These are phyloP conservation scores for Ammodramus savannarum DNA, from an alignment of 2,113 vertebrate species.

Conservation along the genomic window DNA sequence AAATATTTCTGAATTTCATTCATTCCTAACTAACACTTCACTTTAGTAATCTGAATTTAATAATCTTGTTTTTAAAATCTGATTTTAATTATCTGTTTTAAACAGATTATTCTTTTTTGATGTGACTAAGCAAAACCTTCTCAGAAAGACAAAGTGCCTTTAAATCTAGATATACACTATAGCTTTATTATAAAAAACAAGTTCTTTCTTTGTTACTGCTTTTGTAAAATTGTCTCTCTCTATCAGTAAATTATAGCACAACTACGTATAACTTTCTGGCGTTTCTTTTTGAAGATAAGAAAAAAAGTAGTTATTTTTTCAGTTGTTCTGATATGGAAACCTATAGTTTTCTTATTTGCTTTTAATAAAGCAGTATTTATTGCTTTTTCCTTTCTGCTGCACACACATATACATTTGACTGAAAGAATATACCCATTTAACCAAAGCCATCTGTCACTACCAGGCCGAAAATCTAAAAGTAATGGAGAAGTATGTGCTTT, in stretches of 20 bases:
- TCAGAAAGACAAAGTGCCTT: background rate
- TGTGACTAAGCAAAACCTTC: background rate
- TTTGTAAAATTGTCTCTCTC: background rate
- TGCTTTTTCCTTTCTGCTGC: background rate
- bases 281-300: background rate
- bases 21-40: background rate
- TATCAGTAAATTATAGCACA: background rate
- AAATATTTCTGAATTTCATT: background rate
- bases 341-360: background rate
- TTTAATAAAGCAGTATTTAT: background rate
- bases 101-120: background rate
- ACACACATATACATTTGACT: background rate
- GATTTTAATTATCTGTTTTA: background rate
- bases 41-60: background rate
- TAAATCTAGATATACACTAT: background rate
- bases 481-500: background rate
- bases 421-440: background rate
- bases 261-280: accelerated
- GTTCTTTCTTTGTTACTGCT: background rate
- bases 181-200: background rate
- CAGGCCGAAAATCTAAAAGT: background rate
- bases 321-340: background rate
- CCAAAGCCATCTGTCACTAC: background rate
- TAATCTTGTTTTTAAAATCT: background rate
- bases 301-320: background rate